phyloP scores from a whole-genome alignment of 2,797 vertebrate species.

The Tarsius wallacei region DNA sequence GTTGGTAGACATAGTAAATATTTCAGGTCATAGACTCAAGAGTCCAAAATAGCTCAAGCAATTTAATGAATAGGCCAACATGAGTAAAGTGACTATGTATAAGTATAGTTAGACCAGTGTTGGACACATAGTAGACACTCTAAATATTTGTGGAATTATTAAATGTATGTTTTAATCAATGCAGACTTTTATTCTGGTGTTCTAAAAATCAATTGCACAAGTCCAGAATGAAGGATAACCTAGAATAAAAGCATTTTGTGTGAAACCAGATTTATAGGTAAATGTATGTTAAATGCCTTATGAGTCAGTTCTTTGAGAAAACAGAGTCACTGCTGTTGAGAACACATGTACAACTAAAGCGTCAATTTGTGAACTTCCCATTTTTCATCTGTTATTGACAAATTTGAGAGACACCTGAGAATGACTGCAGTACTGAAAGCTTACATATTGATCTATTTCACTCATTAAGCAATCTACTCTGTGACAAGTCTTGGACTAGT shows the following conservation, averaged over 20 bases:
- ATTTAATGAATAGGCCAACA: not conserved
- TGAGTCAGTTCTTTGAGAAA: conserved; percentile 36
- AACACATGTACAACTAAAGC: not conserved
- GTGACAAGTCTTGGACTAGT: not conserved
- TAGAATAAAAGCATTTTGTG: not conserved
- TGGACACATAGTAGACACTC: not conserved
- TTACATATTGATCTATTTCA: conserved; percentile 7
- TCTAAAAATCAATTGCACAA: conserved; percentile 30
- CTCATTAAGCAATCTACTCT: conserved; percentile 32
- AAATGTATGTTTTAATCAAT: not conserved
- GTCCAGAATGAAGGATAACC: not conserved
- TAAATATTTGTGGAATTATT: not conserved
- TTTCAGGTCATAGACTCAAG: not conserved
- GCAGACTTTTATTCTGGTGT: not conserved
- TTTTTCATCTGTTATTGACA: conserved; percentile 27
- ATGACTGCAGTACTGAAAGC: not conserved
- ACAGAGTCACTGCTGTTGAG: not conserved
- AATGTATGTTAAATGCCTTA: not conserved
- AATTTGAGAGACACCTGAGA: conserved; percentile 1
- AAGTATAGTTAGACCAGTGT: not conserved
- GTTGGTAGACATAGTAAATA: conserved; percentile 21
- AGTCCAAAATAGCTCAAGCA: not conserved
- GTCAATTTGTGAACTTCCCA: not conserved
- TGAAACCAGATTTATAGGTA: not conserved
- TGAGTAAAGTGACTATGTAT: not conserved